Base-by-base conservation (phyloP, 2,113 vertebrate genomes). In the Rhineura floridana region DNA sequence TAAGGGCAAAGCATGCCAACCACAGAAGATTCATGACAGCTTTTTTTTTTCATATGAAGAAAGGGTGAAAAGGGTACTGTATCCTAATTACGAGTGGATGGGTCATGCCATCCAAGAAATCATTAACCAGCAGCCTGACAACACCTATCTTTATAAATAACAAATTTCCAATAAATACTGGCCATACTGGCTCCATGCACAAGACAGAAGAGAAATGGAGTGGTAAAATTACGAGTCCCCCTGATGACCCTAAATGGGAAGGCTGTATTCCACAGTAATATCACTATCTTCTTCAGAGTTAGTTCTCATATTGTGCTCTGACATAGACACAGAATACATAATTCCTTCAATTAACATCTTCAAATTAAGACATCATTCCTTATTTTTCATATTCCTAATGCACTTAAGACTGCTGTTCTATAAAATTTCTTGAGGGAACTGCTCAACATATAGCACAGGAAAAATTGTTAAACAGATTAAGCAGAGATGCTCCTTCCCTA, bases 331-430 rank as follows among this genome's bases (percentile, higher is more conserved):
- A 89, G 33, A 48, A 91, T 83, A 89, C 75, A 77, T 88, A 48
- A 70, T 48, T 46, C 3, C 83, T 94, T 93, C 93, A 92, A 95
- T 90, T 86, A 82, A 81, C 46, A 92, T 87, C 91, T 91, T 91
- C 82, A 90, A 88, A 94, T 89, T 59, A 78, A 55, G 5, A 6
- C 62, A 8, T 63, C 30, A n/a, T 83, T n/a, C 42, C 19, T 39
- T 21, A 36, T 36, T 39, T 72, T 19, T 39, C 39, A 39, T 80
- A 87, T 81, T 28, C 65, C n/a, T 55, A 55, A 44, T 70, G 48
- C 19, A 42, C 25, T 59, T 70, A 10, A n/a, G 36, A 73, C 3
- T 59, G 50, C 44, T 36, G 6, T 81, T 23, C 28, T 81, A 55
- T 46, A 46, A 72, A 87, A 73, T 36, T n/a, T 2, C 25, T 55